phyloP scores from a whole-genome alignment of 2,888 invertebrate species.

The Orthosia gracilis region DNA sequence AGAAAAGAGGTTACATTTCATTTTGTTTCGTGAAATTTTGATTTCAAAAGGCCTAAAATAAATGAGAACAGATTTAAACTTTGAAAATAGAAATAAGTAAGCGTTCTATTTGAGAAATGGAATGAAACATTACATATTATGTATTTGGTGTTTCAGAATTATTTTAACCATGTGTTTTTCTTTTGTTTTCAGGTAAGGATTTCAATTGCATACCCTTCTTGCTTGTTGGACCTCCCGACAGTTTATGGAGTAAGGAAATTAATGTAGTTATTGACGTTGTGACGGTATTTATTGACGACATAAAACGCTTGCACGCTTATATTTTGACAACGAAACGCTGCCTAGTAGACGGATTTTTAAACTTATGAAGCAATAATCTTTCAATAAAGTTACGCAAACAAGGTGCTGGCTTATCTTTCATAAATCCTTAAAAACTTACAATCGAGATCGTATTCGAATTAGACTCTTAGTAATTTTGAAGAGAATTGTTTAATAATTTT shows the following conservation, averaged over 20 bases:
- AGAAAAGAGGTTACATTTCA: constrained; percentile 3
- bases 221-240: background rate
- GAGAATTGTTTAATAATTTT: no score
- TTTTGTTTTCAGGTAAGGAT: constrained; percentile 34
- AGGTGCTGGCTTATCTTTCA: no score
- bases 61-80: background rate
- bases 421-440: no score
- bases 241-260: constrained; percentile 11
- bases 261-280: background rate
- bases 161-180: background rate
- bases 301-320: no score
- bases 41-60: background rate
- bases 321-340: no score
- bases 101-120: background rate
- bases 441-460: no score
- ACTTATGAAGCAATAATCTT: no score
- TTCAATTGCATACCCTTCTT: background rate
- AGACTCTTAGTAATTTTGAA: no score
- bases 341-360: no score
- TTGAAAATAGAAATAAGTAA: background rate
- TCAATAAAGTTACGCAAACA: no score
- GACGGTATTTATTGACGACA: no score
- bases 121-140: no score
- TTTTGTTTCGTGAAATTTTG: constrained; percentile 3
- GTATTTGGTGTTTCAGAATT: background rate